Evolutionary conservation across 64 coral and sea anemone genomes (phyloP).

Genomic region (Dendrophyllia cribrosa): DNA sequence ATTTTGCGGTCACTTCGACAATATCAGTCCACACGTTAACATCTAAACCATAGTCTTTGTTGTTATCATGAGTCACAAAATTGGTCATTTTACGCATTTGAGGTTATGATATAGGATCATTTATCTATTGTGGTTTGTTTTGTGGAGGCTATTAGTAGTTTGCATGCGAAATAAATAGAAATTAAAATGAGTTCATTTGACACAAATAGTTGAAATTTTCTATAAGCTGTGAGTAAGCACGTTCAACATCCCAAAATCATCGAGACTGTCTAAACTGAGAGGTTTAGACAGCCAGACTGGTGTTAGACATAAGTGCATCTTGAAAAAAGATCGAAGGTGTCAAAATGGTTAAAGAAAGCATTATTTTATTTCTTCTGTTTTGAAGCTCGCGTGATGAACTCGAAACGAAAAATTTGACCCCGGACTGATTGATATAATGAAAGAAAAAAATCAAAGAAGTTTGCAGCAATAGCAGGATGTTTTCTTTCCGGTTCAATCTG

Average conservation of each 20-base stretch:
- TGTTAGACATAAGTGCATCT: background rate
- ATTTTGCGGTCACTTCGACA: slow-evolving; percentile 10
- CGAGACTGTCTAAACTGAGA: background rate
- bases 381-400: slow-evolving; percentile 6
- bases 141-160: background rate
- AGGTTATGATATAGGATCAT: slow-evolving; percentile 22
- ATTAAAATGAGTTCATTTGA: background rate
- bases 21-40: background rate
- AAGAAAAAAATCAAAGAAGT: background rate
- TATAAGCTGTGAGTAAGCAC: background rate
- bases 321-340: background rate
- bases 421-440: background rate
- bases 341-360: background rate
- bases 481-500: slow-evolving; percentile 23
- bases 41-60: background rate
- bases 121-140: background rate
- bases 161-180: background rate
- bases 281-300: background rate
- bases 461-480: background rate
- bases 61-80: slow-evolving; percentile 23
- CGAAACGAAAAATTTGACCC: background rate
- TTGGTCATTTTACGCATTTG: slow-evolving; percentile 24
- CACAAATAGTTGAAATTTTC: background rate
- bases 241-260: background rate
- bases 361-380: background rate